phyloP scores from a whole-genome alignment of 2,113 vertebrate species.

The Puntigrus tetrazona region DNA sequence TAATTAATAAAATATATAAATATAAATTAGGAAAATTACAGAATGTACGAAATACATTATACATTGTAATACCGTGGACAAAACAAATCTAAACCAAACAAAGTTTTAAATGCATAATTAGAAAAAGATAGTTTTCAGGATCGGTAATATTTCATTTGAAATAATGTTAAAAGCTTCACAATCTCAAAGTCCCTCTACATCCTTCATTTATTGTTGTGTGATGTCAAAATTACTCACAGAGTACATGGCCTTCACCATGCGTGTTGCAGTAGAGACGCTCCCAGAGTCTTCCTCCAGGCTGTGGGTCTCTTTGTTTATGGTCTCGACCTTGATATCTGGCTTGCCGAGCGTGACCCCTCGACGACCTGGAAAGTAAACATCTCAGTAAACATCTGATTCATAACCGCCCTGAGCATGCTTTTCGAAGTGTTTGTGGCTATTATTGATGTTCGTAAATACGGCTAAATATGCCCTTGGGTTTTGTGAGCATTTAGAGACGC shows the following conservation, averaged over 20 bases:
- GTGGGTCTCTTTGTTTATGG: conserved; percentile 93
- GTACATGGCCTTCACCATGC: conserved; percentile 98
- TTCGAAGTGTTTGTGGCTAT: background rate
- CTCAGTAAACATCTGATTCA: background rate
- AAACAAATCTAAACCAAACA: background rate
- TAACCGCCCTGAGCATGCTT: background rate
- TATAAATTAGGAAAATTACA: background rate
- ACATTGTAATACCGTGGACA: background rate
- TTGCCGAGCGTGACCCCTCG: conserved; percentile 94
- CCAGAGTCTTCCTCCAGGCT: conserved; percentile 90
- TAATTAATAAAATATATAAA: no score
- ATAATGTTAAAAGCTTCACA: background rate
- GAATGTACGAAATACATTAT: background rate
- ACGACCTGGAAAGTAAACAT: conserved; percentile 78
- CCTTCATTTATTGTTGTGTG: background rate
- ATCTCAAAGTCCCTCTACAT: conserved; percentile 6
- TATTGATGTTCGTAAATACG: background rate
- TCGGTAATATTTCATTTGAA: background rate
- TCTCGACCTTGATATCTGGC: conserved; percentile 97
- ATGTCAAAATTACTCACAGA: conserved; percentile 78
- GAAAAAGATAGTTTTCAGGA: background rate
- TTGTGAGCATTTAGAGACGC: background rate
- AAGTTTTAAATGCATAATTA: background rate
- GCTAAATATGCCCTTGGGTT: background rate
- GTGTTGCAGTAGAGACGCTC: conserved; percentile 91